Base-by-base conservation (phyloP, 92 coral and sea anemone genomes). In the Porites cylindrica region DNA sequence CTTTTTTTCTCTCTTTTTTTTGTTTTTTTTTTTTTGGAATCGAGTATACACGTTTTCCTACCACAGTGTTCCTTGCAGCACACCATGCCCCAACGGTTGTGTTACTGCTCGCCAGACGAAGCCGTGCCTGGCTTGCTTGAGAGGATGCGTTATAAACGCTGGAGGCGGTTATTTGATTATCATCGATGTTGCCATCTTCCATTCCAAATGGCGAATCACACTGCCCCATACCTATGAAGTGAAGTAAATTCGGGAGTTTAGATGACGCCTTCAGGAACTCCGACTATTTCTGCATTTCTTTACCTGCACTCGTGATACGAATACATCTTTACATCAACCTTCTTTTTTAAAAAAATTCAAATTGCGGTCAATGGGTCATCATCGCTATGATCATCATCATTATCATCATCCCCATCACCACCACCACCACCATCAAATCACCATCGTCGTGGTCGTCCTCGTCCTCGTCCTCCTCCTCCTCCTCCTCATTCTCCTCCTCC, bases 161-260 rank as follows among this genome's bases (percentile, higher is more conserved):
- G 32, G 95, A 89, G 20, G 98, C 98, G 43, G 94, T 91, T 72
- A 97, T 85, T 82, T 97, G 98, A 10, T 78, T 80, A 76, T 94
- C 98, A 38, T 81, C 92, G 9, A 97, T 95, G 79, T 80, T 88
- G 1, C 91, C 89, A 62, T 94, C 93, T 75, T 93, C 91, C 99
- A 97, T 95, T 20, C 99, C 99, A 52, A 97, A 90, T 9, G 99
- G 99, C 10, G 97, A 92, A 70, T 95, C 91, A 63, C 99, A 97
- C 85, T 86, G 91, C 71, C 89, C 95, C 26, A 90, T 79, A 5
- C 96, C 99, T 97, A 54, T 0, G 53, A 72, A 38, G 8, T 7
- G 8, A 81, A 69, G 23, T 16, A 3, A 60, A 56, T 10, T 5
- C 61, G 16, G 16, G 61, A 0, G 61, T 10, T 56, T 56, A 14